Conservation (phyloP, 2,888 invertebrate species). For the Oasisia sp. region DNA sequence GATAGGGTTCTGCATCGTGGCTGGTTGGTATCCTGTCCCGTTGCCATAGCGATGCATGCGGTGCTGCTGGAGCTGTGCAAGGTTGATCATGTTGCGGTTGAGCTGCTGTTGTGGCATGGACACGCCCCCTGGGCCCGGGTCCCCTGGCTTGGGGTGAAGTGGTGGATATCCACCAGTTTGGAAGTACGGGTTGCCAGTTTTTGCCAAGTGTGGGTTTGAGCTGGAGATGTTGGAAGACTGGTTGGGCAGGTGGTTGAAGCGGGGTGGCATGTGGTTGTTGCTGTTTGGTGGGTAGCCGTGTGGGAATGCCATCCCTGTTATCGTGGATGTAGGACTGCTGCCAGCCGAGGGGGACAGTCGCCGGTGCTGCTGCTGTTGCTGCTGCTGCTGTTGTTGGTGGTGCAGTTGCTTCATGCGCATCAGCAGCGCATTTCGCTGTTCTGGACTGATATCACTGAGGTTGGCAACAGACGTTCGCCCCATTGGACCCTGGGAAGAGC, state of each 20-base stretch:
- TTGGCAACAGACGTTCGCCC: slow-evolving; percentile 19
- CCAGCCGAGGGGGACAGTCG: slow-evolving; percentile 30
- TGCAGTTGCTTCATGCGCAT: slow-evolving; percentile 26
- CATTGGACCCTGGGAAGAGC: slow-evolving; percentile 20
- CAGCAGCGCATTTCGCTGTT: slow-evolving; percentile 26
- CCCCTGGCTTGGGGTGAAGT: slow-evolving; percentile 19
- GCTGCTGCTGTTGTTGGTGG: slow-evolving; percentile 32
- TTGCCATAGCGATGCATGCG: slow-evolving; percentile 30
- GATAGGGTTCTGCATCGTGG: not conserved
- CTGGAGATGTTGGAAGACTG: slow-evolving; percentile 39
- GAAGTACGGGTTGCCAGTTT: not conserved
- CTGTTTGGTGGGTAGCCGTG: slow-evolving; percentile 26
- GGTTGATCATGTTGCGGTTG: slow-evolving; percentile 33
- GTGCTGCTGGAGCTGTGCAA: slow-evolving; percentile 38
- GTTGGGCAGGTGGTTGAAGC: slow-evolving; percentile 32
- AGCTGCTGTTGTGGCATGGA: slow-evolving; percentile 27
- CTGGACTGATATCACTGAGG: slow-evolving; percentile 23
- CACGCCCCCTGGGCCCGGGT: slow-evolving; percentile 21
- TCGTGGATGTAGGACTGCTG: slow-evolving; percentile 20
- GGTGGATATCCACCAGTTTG: slow-evolving; percentile 14
- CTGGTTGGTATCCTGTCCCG: not conserved
- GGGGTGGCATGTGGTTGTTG: not conserved
- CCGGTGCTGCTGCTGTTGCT: slow-evolving; percentile 34
- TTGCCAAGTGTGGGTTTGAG: slow-evolving; percentile 32
- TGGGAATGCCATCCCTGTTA: not conserved